phyloP scores from a whole-genome alignment of 2,888 invertebrate genomes.

The Halictus ligatus region DNA sequence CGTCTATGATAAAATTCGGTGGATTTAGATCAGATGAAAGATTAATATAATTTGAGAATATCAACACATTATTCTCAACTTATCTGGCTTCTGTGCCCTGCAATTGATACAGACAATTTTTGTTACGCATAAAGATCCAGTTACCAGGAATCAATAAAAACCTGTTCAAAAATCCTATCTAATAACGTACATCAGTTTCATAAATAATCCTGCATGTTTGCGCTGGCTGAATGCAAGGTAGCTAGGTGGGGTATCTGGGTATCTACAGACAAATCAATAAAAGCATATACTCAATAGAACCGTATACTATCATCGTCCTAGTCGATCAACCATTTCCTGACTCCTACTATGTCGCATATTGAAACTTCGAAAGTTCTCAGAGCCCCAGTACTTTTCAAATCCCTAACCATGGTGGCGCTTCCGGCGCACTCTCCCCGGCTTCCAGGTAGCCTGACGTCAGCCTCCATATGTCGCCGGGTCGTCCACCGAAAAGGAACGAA shows the following conservation, averaged over 20 bases:
- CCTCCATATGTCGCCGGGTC: constrained; percentile 47
- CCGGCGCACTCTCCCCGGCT: constrained; percentile 11
- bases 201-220: background rate
- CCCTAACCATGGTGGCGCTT: constrained; percentile 32
- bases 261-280: constrained; percentile 26
- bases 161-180: background rate
- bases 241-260: background rate
- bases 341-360: background rate
- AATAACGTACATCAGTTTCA: background rate
- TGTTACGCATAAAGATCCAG: background rate
- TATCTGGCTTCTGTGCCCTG: too few relatives aligned
- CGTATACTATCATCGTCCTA: background rate
- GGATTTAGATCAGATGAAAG: too few relatives aligned
- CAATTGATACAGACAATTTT: background rate
- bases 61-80: too few relatives aligned
- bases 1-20: background rate
- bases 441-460: constrained; percentile 35
- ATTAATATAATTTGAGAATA: too few relatives aligned
- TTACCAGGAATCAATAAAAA: background rate
- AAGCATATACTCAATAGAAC: background rate
- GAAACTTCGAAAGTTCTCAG: background rate
- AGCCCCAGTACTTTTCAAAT: constrained; percentile 11
- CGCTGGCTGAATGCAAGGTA: too few relatives aligned
- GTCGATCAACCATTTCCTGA: background rate
- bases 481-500: constrained; percentile 10